These are phyloP conservation scores for Nesidiocoris tenuis DNA, from an alignment of 2,888 invertebrate genomes.

Conservation along the genomic window DNA sequence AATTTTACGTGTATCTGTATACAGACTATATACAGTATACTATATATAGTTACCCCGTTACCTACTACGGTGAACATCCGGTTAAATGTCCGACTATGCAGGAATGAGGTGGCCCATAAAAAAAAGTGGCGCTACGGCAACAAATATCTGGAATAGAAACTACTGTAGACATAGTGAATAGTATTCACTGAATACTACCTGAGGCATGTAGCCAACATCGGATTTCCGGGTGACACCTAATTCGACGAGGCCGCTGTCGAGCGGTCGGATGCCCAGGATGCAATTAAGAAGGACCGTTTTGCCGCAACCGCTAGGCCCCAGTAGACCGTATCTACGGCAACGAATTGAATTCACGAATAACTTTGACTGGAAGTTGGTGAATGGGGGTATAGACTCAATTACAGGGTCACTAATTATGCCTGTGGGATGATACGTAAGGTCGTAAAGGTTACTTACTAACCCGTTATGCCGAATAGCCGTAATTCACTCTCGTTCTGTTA, in stretches of 20 bases:
- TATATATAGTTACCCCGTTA: no score
- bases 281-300: conserved; percentile 47
- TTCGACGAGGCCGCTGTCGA: conserved; percentile 43
- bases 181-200: no score
- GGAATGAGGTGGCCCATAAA: no score
- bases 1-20: no score
- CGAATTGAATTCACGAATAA: background rate
- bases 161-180: background rate
- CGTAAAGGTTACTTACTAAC: background rate
- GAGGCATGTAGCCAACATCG: conserved; percentile 47
- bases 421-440: background rate
- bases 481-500: no score
- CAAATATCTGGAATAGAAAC: no score
- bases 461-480: no score
- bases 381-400: background rate
- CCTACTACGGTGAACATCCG: no score
- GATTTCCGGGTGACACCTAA: conserved; percentile 38
- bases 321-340: conserved; percentile 44
- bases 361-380: background rate
- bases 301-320: conserved; percentile 47
- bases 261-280: conserved; percentile 38
- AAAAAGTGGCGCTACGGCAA: no score
- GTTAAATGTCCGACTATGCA: no score
- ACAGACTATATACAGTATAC: no score
- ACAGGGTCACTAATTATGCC: background rate